Base-by-base conservation (phyloP, 2,113 vertebrate genomes). In the Triplophysa rosa region DNA sequence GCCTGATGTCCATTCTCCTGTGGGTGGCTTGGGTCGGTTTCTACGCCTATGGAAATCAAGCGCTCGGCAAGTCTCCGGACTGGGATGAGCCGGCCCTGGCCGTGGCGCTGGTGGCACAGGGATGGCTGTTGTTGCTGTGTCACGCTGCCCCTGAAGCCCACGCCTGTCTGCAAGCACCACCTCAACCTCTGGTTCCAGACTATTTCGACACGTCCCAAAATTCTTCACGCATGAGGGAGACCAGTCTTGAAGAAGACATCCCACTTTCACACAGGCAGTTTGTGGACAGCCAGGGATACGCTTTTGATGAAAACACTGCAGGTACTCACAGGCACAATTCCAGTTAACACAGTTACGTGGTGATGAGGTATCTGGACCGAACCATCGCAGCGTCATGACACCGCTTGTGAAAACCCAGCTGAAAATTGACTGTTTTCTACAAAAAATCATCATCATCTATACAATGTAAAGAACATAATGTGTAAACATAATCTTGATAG, bases 191-290 rank as follows among this genome's bases (percentile, higher is more conserved):
- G 71, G 93, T 95, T 0, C 96, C 97, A 11, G 97, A 98, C 89
- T 98, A 98, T 92, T 99, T 99, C 9, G 97, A 98, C 86, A 98
- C 97, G 1, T 95, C 97, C 0, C 97, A 97, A 89, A 95, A 95
- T 0, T 93, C 96, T 33, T 94, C 97, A 0, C 91, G 96, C 79
- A 95, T 98, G 95, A 92, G 97, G 45, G 96, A 98, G 92, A 97
- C 97, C 0, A 95, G 95, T 49, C 98, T 98, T 52, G 97, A 99
- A 62, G 97, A 98, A 79, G 97, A 99, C 8, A 93, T 97, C 83
- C 96, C 95, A 70, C 94, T 98, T 76, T 95, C 97, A 1, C 92
- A 93, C 86, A 92, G 96, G 82, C 94, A 96, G 90, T 99, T 97
- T 88, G 96, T 97, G 94, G 97, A 99, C 84, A 98, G 96, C 87